phyloP scores from a whole-genome alignment of 2,113 vertebrate genomes.

The Bambusicola thoracicus region DNA sequence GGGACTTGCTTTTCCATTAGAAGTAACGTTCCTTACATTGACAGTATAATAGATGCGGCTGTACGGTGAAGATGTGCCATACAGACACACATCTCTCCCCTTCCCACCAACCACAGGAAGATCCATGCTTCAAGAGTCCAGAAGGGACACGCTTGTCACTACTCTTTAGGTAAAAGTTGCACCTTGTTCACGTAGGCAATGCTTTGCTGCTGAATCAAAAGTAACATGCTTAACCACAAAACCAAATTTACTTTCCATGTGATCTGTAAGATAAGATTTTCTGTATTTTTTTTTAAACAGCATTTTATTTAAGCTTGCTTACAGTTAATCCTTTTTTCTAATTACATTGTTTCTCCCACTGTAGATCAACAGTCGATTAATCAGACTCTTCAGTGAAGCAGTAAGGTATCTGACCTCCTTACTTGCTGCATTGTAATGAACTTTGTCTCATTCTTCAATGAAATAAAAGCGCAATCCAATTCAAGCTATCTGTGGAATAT shows the following conservation, averaged over 20 bases:
- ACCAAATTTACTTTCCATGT: not conserved
- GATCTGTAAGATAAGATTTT: not conserved
- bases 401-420: slow-evolving; percentile 31
- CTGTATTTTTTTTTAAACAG: not conserved
- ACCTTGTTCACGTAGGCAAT: accelerated
- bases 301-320: slow-evolving; percentile 19
- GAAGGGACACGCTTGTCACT: not conserved
- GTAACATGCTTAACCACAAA: not conserved
- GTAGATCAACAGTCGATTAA: slow-evolving; percentile 55
- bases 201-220: not conserved
- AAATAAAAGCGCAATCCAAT: not conserved
- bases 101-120: not conserved
- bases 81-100: not conserved
- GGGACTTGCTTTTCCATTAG: too few species aligned
- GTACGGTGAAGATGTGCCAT: not conserved
- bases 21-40: not conserved
- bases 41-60: not conserved
- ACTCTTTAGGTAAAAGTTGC: not conserved
- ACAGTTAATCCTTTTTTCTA: slow-evolving; percentile 54
- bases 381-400: slow-evolving; percentile 15
- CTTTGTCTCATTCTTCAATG: not conserved
- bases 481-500: not conserved
- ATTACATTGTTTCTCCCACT: slow-evolving; percentile 49
- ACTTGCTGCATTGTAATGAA: slow-evolving; percentile 1
- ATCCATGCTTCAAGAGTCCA: not conserved